Evolutionary conservation across 2,797 vertebrate species (phyloP).

Genomic region (Anguilla marmorata): DNA sequence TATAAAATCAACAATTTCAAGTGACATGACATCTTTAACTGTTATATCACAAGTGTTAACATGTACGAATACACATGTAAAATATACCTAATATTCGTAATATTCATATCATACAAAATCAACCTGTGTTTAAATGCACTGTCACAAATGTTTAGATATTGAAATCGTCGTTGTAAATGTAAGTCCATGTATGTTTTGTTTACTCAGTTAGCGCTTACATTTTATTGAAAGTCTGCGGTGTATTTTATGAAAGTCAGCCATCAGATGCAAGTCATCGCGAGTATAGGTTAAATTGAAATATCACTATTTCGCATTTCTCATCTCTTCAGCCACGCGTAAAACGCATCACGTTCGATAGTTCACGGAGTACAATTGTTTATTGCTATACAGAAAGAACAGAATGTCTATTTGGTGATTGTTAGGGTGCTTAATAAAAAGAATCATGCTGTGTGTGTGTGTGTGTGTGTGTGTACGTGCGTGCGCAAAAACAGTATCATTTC

Average conservation of each 20-base stretch:
- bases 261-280: background rate
- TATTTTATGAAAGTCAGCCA: background rate
- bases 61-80: background rate
- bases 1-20: background rate
- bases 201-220: too few species aligned
- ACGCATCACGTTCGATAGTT: background rate
- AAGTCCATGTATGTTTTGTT: too few species aligned
- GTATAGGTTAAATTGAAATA: background rate
- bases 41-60: background rate
- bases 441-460: too few species aligned
- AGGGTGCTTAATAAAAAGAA: too few species aligned
- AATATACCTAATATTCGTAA: too few species aligned
- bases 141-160: too few species aligned
- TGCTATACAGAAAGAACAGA: background rate
- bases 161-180: too few species aligned
- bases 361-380: background rate
- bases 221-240: background rate
- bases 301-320: background rate
- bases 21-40: background rate
- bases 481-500: too few species aligned
- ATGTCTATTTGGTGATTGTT: too few species aligned
- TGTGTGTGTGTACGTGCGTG: too few species aligned
- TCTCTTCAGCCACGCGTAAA: background rate
- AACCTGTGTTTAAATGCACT: too few species aligned
- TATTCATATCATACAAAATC: too few species aligned